Evolutionary conservation across 2,113 vertebrate genomes (phyloP).

Genomic region (Theristicus caerulescens): DNA sequence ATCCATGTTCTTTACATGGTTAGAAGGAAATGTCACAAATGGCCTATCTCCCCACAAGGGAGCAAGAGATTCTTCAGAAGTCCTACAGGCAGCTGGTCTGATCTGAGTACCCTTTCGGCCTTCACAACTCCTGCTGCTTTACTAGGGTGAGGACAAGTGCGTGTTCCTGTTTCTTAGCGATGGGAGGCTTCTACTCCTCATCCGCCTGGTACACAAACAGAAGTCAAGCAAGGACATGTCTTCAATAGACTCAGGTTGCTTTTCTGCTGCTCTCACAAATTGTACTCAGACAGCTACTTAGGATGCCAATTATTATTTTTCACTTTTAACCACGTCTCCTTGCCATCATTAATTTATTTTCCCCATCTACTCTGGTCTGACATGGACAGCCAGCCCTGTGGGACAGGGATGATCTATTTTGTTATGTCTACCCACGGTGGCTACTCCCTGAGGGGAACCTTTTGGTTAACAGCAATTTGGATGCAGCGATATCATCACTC

Average conservation of each 20-base stretch:
- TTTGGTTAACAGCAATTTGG: constrained; percentile 14
- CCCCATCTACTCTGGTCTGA: not conserved
- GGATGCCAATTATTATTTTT: not conserved
- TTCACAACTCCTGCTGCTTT: not conserved
- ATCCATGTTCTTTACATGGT: not conserved
- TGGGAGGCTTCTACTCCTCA: not conserved
- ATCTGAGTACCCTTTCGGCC: not conserved
- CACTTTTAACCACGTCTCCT: not conserved
- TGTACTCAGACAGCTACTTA: not conserved
- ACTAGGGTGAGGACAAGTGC: not conserved
- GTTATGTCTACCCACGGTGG: not conserved
- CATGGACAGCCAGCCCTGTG: not conserved
- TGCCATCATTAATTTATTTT: not conserved
- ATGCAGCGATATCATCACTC: not conserved
- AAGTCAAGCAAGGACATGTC: not conserved
- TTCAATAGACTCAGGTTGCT: not conserved
- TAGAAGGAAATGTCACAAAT: not conserved
- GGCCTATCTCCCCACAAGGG: not conserved
- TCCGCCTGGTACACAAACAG: not conserved
- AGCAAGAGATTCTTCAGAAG: not conserved
- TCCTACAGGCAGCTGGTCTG: not conserved
- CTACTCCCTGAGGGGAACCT: not conserved
- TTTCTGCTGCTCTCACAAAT: not conserved
- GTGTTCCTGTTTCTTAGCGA: not conserved
- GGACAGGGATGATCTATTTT: not conserved